Base-by-base conservation (phyloP, 1,140 invertebrate species). In the Myzus persicae region DNA sequence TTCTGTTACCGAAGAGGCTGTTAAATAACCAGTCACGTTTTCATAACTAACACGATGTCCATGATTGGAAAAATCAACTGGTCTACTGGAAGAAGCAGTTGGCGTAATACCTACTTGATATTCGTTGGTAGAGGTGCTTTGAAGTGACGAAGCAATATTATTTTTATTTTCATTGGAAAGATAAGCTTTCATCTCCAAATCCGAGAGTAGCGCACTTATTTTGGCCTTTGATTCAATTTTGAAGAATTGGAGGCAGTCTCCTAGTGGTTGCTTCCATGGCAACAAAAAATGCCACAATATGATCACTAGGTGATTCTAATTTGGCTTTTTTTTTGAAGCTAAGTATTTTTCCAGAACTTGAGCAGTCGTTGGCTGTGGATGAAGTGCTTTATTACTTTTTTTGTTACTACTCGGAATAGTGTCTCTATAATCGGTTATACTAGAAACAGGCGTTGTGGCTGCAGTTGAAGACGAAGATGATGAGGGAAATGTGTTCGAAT, bases 151-250 rank as follows among this genome's bases (percentile, higher is more conserved):
- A 38, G 82, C 82, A 42, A 84, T 84, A 84, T 0, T 2, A 42
- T 3, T 26, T 24, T 82, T 84, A 40, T 84, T 7, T 87, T 87
- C 84, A n/a, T 20, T 87, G n/a, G 84, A 87, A 87, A 90, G 26
- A 90, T 59, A 90, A 90, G 48, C 51, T 76, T 59, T 59, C 89
- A 90, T 90, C 42, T 90, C 89, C 48, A 90, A 90, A 90, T 90
- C 89, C 8, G 89, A 90, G 36, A 90, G 36, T 90, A 90, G n/a
- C 20, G 40, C 89, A 59, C 89, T 44, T 6, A 90, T 90, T 42
- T 90, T 90, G 1, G 48, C 89, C 31, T 90, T 90, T 44, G 51
- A 48, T 59, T 90, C 48, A 40, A 90, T 54, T n/a, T 76, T 90
- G 89, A 76, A 90, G 51, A 90, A 76, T n/a, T 31, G 89, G 89